Evolutionary conservation across 1,140 invertebrate species (phyloP), one percentile per base, ranked within the genome.

Genomic region (Tribolium madens): DNA sequence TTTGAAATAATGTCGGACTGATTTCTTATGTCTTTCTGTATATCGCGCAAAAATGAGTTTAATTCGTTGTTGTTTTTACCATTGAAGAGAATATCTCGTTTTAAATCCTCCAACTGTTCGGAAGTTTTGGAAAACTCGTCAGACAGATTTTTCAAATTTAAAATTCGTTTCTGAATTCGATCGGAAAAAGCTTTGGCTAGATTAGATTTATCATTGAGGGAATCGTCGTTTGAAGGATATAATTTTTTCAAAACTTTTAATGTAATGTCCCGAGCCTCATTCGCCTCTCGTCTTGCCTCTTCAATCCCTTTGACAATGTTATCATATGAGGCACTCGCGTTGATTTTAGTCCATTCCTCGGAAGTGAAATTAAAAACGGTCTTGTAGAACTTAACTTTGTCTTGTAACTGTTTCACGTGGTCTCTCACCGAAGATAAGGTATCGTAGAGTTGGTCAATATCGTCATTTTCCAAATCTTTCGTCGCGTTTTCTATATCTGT

Each of bases 261-360:
- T 0, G 92, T 89, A 9, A 91, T 89, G 31, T 87, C 83, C 12
- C 89, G 87, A 0, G 95, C 95, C 73, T 89, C 88, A n/a, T 87
- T 83, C 0, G 93, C 93, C 17, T 91, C 90, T 12, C 89, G 83
- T 79, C 87, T 87, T 0, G 94, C 94, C 26, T 87, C 86, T 12
- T 87, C 82, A 7, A 96, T 87, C 15, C 89, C 88, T 48, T 92
- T 88, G 0, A 93, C 90, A 68, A 98, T 96, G 79, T 92, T 91
- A 80, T 94, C 89, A 84, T 96, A 97, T 0, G 93, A 95, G 69
- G 91, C 90, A 46, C 95, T 96, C 0, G 95, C 94, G 81, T 91
- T 89, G 26, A 96, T 85, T 13, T 94, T 92, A 76, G 90, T 89
- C 12, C 91, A 90, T 13, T 93, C 91, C 64, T 91, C 89, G 42